Percentiles rank a stretch among this genome's conserved stretches.
Evolutionary conservation across 2,113 vertebrate species (phyloP).

Genomic region (Rhea americana): DNA sequence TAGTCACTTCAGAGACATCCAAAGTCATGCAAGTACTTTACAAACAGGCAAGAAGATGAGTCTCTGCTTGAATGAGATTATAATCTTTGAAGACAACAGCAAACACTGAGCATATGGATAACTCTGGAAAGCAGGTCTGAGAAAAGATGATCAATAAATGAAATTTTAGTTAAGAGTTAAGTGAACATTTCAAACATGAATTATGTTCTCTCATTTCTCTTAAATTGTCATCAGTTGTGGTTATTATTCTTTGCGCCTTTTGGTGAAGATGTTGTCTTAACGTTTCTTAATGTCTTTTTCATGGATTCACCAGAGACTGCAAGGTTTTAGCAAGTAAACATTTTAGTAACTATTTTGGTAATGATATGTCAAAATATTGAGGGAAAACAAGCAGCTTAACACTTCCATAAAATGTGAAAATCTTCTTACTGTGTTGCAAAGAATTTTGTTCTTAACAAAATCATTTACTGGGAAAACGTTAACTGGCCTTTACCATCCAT

Average conservation of each 20-base stretch:
- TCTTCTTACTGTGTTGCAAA: not conserved
- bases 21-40: conserved; percentile 36
- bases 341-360: conserved; percentile 17
- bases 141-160: not conserved
- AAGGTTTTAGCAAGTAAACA: not conserved
- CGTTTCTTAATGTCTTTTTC: not conserved
- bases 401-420: not conserved
- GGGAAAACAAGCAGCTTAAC: not conserved
- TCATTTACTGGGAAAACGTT: not conserved
- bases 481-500: not conserved
- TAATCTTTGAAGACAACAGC: conserved; percentile 26
- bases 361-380: not conserved
- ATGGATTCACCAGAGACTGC: not conserved
- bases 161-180: not conserved
- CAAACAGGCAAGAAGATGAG: conserved; percentile 30
- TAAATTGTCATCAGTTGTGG: not conserved
- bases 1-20: not conserved
- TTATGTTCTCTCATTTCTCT: not conserved
- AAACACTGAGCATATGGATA: not conserved
- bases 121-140: not conserved
- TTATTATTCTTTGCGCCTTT: not conserved
- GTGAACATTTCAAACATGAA: not conserved
- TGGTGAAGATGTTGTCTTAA: not conserved
- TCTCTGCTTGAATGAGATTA: conserved; percentile 49
- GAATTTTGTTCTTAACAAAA: not conserved